phyloP scores from a whole-genome alignment of 2,113 vertebrate genomes.

The Triplophysa rosa region DNA sequence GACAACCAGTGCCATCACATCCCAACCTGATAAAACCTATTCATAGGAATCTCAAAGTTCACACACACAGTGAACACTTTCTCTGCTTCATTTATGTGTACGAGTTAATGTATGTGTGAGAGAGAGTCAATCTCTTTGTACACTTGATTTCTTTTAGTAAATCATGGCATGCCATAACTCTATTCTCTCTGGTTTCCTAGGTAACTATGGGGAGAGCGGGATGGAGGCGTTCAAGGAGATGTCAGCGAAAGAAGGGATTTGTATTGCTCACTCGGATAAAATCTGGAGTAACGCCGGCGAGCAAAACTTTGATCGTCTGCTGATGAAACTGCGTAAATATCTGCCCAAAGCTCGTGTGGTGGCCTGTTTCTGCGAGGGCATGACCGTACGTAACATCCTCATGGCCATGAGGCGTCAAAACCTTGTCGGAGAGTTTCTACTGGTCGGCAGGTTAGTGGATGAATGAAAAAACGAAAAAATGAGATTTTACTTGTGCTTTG shows the following conservation, averaged over 20 bases:
- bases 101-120: background rate
- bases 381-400: constrained; percentile 94
- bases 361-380: constrained; percentile 97
- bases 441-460: constrained; percentile 93
- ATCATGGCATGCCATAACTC: background rate
- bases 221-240: constrained; percentile 99
- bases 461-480: background rate
- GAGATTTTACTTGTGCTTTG: background rate
- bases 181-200: constrained; percentile 63
- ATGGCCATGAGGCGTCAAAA: constrained; percentile 96
- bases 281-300: constrained; percentile 98
- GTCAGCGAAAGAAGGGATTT: constrained; percentile 95
- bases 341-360: constrained; percentile 95
- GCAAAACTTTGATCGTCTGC: constrained; percentile 91
- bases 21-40: constrained; percentile 17
- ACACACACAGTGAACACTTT: background rate
- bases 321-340: constrained; percentile 86
- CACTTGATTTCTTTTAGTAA: background rate
- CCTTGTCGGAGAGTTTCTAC: constrained; percentile 88
- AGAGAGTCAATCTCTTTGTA: background rate
- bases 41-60: background rate
- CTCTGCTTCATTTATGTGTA: background rate
- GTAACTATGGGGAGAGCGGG: constrained; percentile 98
- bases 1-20: constrained; percentile 22
- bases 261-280: constrained; percentile 98